Evolutionary conservation across 2,888 invertebrate genomes (phyloP), one percentile per base, ranked within the genome.

Genomic region (Stratiomys singularior): DNA sequence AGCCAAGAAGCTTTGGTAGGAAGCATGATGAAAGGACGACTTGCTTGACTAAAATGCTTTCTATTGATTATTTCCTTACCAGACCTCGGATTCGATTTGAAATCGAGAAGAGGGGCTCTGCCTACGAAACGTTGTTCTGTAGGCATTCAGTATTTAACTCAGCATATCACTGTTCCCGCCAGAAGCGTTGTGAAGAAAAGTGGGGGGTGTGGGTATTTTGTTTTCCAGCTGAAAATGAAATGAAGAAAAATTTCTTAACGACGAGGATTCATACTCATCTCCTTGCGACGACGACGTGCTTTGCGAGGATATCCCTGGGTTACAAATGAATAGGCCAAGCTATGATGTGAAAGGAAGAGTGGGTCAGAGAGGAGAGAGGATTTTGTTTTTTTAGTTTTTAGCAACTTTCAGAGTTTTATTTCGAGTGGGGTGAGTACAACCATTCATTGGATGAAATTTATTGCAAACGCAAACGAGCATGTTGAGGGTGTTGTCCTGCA

Each of bases 171-270:
- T n/a, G 13, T 18, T 71, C 71, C 25, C 3, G 18, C 47, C 18
- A 15, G 7, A 27, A 18, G 18, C 56, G 25, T 9, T 37, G 9
- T 9, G 9, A 37, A 37, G 37, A 9, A 37, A 23, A 15, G 52
- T 30, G 72, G 56, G 46, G 25, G 44, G 23, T n/a, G 58, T 7
- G n/a, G 30, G 30, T 1, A 56, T 60, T 13, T 23, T 47, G 63
- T 25, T 63, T 27, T 67, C 21, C 66, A 64, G 56, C 30, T 69
- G 28, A 76, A 77, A 77, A 79, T 79, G 69, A 77, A 79, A 77
- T 79, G 69, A 79, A 79, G 79, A 79, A 79, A 79, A 77, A 79
- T 79, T 28, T 76, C 79, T 79, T 79, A 76, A 77, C 76, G 77
- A 79, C 66, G 77, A 77, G 58, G 76, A 44, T 47, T 52, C 64